Evolutionary conservation across 2,113 vertebrate genomes (phyloP).

Genomic region (Strix aluco): DNA sequence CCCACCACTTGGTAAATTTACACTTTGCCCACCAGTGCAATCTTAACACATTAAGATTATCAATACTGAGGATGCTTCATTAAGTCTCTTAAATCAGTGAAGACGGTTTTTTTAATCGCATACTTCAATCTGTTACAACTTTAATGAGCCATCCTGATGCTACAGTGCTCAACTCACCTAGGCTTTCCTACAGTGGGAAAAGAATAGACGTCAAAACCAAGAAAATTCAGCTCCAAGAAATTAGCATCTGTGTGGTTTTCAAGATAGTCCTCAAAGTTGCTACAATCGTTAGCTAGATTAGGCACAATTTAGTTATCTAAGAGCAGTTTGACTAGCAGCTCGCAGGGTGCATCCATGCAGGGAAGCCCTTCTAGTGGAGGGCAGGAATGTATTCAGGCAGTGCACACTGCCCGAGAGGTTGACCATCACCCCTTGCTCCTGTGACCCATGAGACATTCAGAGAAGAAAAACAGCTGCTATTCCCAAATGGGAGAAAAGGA

Average conservation of each 20-base stretch:
- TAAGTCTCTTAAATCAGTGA: background rate
- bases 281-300: background rate
- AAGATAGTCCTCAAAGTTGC: background rate
- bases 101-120: background rate
- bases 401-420: background rate
- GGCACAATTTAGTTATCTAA: background rate
- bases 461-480: background rate
- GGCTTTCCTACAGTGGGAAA: background rate
- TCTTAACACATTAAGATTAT: background rate
- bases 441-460: background rate
- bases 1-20: background rate
- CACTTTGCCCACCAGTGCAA: background rate
- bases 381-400: background rate
- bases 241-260: background rate
- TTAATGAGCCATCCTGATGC: background rate
- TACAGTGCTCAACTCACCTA: background rate
- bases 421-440: background rate
- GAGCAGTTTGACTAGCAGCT: background rate
- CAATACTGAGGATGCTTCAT: background rate
- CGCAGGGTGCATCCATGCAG: background rate
- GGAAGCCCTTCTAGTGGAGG: background rate
- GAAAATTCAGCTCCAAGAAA: background rate
- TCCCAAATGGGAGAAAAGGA: background rate
- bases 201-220: background rate
- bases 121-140: background rate